These are phyloP conservation scores for Andrena marginata DNA, from an alignment of 2,888 invertebrate genomes.

Conservation along the genomic window DNA sequence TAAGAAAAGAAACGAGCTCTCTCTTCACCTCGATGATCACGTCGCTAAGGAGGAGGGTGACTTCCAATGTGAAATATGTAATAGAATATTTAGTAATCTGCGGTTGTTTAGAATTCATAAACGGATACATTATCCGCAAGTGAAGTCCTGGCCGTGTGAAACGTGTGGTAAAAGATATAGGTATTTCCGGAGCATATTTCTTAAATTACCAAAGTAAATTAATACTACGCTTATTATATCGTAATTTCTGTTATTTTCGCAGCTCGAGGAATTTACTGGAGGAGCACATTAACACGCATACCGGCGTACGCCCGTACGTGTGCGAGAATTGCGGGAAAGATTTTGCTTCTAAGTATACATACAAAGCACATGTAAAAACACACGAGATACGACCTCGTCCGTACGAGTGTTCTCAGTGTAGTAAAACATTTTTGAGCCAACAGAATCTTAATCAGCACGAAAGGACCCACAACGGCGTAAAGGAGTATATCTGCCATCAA, in stretches of 20 bases:
- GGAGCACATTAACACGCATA: constrained; percentile 91
- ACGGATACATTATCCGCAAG: constrained; percentile 88
- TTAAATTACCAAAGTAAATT: background rate
- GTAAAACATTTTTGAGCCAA: constrained; percentile 91
- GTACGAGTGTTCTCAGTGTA: constrained; percentile 89
- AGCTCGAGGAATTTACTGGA: constrained; percentile 89
- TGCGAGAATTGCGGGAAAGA: constrained; percentile 90
- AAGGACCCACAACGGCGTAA: constrained; percentile 90
- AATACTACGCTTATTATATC: background rate
- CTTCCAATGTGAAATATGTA: constrained; percentile 89
- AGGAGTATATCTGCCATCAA: constrained; percentile 89
- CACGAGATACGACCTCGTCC: constrained; percentile 90
- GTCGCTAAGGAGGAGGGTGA: constrained; percentile 88
- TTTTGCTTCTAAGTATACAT: constrained; percentile 93
- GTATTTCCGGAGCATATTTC: constrained; percentile 75
- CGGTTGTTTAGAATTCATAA: constrained; percentile 88
- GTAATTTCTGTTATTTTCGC: constrained; percentile 7
- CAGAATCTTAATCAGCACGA: constrained; percentile 92
- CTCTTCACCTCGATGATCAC: constrained; percentile 88
- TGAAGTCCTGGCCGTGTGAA: constrained; percentile 88
- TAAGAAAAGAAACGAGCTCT: constrained; percentile 88
- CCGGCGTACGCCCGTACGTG: constrained; percentile 89
- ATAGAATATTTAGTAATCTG: constrained; percentile 88
- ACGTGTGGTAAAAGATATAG: constrained; percentile 89
- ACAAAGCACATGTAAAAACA: constrained; percentile 91